phyloP scores from a whole-genome alignment of 2,797 vertebrate genomes.

The Gallinago stenura region DNA sequence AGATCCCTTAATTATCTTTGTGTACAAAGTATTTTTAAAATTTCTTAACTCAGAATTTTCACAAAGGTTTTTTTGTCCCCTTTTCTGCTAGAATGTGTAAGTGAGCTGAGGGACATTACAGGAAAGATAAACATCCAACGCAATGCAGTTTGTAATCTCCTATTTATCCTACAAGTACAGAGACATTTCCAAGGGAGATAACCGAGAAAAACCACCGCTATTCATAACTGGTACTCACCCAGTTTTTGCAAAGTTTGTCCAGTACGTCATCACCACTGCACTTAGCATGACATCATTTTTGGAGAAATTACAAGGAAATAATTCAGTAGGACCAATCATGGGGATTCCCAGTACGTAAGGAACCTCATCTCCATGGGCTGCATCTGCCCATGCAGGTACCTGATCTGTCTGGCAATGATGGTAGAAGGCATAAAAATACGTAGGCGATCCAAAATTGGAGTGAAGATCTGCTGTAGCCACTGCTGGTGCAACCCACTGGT shows the following conservation, averaged over 20 bases:
- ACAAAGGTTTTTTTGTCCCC: neutral
- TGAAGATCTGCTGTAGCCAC: slow-evolving; percentile 98
- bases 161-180: neutral
- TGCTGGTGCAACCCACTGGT: slow-evolving; percentile 98
- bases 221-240: slow-evolving; percentile 86
- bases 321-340: slow-evolving; percentile 98
- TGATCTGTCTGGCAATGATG: slow-evolving; percentile 99
- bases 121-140: neutral
- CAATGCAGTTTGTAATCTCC: neutral
- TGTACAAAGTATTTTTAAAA: neutral
- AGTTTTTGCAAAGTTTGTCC: slow-evolving; percentile 99
- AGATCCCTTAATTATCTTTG: neutral
- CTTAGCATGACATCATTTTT: slow-evolving; percentile 99
- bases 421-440: slow-evolving; percentile 99
- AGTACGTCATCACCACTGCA: slow-evolving; percentile 99
- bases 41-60: neutral
- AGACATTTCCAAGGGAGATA: neutral
- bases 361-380: slow-evolving; percentile 97
- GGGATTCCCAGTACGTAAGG: slow-evolving; percentile 97
- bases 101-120: neutral
- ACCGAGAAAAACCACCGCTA: neutral
- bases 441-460: slow-evolving; percentile 98
- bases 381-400: slow-evolving; percentile 98
- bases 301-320: slow-evolving; percentile 99
- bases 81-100: neutral